Evolutionary conservation across 1,140 invertebrate species (phyloP), one percentile per base, ranked within the genome.

Genomic region (Drosophila takahashii): DNA sequence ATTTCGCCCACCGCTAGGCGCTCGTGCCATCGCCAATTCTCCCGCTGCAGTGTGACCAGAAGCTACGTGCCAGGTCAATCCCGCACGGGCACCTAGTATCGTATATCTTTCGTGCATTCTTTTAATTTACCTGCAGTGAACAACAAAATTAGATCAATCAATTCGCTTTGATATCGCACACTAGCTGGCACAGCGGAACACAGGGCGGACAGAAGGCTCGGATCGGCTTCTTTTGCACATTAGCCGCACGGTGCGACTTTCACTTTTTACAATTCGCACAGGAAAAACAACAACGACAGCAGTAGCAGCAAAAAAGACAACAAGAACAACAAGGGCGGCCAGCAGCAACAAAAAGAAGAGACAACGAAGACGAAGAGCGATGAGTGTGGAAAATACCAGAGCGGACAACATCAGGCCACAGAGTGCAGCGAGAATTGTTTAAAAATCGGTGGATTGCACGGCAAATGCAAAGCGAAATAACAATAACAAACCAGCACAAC

Each of bases 211-310:
- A 13, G 37, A 47, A 32, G 34, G 11, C 16, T 16, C 8, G 27
- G 45, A 60, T 37, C n/a, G 41, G 18, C 34, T 5, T 39, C n/a
- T 16, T 15, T 9, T 32, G 29, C 9, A 4, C 8, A 50, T 50
- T 32, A n/a, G 64, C 39, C 32, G 39, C 39, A 53, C 37, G 16
- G 47, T 69, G 32, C 61, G 57, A 66, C 64, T 66, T 66, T 66
- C 64, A 66, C 64, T 66, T 66, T 57, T 66, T 66, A 65, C 44
- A 50, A 57, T 71, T 71, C 36, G 65, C 64, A 70, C 65, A 71
- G 70, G 42, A 65, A 60, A 22, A 67, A 70, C 50, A 69, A 64
- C 41, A 27, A 44, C 41, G n/a, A 48, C 3, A 7, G 11, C 44
- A n/a, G 22, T 11, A 60, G 22, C 11, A 48, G 26, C 18, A 42